Evolutionary conservation across 1,140 invertebrate species (phyloP).

Genomic region (Amyelois transitella): DNA sequence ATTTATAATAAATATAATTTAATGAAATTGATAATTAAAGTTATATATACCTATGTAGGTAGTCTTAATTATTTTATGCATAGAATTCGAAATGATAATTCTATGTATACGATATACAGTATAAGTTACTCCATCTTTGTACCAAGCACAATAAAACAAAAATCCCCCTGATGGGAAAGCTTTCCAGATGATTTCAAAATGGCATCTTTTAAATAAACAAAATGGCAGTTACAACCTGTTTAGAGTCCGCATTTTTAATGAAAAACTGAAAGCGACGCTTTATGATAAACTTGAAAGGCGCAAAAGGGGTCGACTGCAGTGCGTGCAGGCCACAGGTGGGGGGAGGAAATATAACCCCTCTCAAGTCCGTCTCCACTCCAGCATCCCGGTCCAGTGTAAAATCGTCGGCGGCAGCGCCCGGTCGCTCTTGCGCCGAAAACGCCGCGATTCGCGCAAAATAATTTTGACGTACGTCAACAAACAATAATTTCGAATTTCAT

Average conservation of each 20-base stretch:
- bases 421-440: conserved; percentile 1
- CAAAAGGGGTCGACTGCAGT: conserved; percentile 58
- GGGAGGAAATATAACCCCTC: conserved; percentile 19
- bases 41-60: too few species aligned
- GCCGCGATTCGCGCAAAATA: conserved; percentile 11
- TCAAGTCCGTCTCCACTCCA: not conserved
- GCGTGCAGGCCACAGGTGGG: conserved; percentile 58
- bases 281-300: conserved; percentile 42
- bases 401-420: conserved; percentile 12
- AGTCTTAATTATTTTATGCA: too few species aligned
- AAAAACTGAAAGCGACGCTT: conserved; percentile 18
- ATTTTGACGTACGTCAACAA: conserved; percentile 5
- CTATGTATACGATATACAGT: too few species aligned
- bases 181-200: too few species aligned
- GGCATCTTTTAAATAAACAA: not conserved
- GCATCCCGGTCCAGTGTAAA: conserved; percentile 31
- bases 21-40: too few species aligned
- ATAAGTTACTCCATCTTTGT: too few species aligned
- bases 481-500: not conserved
- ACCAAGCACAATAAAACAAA: too few species aligned
- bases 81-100: too few species aligned
- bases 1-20: too few species aligned
- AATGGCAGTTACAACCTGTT: not conserved
- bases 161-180: too few species aligned
- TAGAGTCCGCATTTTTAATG: not conserved